Conservation (phyloP, 2,888 invertebrate genomes). For the Pollenia angustigena region DNA sequence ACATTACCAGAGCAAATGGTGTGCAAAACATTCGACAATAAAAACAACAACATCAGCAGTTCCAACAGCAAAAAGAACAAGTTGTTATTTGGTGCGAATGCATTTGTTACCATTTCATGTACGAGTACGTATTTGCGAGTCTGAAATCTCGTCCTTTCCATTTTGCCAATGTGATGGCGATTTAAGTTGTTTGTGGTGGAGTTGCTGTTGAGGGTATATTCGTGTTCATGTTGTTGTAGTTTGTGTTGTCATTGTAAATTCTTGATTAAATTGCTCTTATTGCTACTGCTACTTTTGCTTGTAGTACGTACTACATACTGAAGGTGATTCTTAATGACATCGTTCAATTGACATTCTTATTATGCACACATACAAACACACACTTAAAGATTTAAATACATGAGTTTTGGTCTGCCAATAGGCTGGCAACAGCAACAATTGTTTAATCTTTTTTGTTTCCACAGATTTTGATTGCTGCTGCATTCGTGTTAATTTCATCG, state of each 20-base stretch:
- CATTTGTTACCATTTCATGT: conserved; percentile 79
- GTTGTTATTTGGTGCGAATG: conserved; percentile 80
- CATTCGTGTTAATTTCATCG: conserved; percentile 71
- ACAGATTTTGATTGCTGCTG: conserved; percentile 54
- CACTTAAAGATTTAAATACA: not conserved
- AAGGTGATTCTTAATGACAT: conserved; percentile 77
- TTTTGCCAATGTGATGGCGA: conserved; percentile 40
- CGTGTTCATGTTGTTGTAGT: conserved; percentile 41
- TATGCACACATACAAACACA: conserved; percentile 16
- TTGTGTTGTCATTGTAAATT: conserved; percentile 71
- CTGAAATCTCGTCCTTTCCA: conserved; percentile 62
- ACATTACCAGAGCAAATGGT: conserved; percentile 64
- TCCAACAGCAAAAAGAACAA: conserved; percentile 58
- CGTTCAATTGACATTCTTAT: conserved; percentile 72
- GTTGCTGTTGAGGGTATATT: conserved; percentile 26
- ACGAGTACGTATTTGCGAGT: conserved; percentile 54
- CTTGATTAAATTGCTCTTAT: conserved; percentile 72
- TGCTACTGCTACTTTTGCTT: conserved; percentile 41
- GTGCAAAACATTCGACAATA: conserved; percentile 66
- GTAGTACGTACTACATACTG: conserved; percentile 52
- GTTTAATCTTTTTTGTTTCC: conserved; percentile 52
- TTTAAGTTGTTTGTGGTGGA: conserved; percentile 29
- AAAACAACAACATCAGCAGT: conserved; percentile 46
- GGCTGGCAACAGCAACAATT: conserved; percentile 66
- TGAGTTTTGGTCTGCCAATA: conserved; percentile 17